Base-by-base conservation (phyloP, 2,797 vertebrate species). In the Xenentodon cancila region DNA sequence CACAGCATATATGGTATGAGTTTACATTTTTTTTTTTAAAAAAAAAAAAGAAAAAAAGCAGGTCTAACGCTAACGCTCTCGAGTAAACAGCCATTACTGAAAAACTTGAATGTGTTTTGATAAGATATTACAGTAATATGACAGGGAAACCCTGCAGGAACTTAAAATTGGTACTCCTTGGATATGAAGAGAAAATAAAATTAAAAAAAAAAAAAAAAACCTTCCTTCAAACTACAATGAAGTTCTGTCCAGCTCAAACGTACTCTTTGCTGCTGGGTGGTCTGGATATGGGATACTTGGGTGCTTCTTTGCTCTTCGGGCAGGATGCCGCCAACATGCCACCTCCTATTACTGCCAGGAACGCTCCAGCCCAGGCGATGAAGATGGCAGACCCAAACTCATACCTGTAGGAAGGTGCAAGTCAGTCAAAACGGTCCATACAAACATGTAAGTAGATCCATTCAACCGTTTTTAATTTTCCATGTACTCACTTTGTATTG, bases 371-470 rank as follows among this genome's bases (percentile, higher is more conserved):
- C 96, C 96, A 97, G 61, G 93, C 94, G 0, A 97, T 91, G 69
- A 97, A 97, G 67, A 96, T 90, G 22, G 95, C 95, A 0, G 95
- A 59, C 0, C 96, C 96, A 67, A 97, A 96, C 84, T 97, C 96
- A 0, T 95, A 97, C 89, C 96, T 97, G 59, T 0, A 65, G 20
- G 27, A 43, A 79, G 1, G 27, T 40, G n/a, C 16, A 3, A 48
- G 5, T 27, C 0, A 54, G 53, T 71, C 6, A 62, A 51, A 53
- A 11, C 1, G 8, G 16, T 32, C 9, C 7, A 27, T 46, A 42
- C 3, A 1, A 0, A 25, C 17, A 22, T 21, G 2, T 5, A 1
- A 12, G 0, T n/a, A 0, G 37, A 55, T 40, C 16, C 18, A 53
- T 2, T 15, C 3, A 12, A 9, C 12, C 12, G 17, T 3, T 1